Percentiles rank a stretch among this genome's conserved stretches.
These are phyloP conservation scores for Umimayanthus chanpuru DNA, from an alignment of 92 coral and sea anemone genomes.

Conservation along the genomic window DNA sequence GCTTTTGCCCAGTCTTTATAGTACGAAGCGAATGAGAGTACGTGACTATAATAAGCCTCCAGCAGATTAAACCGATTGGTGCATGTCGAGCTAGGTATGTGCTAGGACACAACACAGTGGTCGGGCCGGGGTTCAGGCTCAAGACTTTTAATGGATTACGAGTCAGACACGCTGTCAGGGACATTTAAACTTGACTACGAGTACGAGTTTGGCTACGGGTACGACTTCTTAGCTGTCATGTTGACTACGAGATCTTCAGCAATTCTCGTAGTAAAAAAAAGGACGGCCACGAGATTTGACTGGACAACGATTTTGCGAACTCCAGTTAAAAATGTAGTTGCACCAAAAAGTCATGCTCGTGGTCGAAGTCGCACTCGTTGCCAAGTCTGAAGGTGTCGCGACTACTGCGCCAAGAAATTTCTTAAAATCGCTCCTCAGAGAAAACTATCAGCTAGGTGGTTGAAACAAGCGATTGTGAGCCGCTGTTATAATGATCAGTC, in stretches of 20 bases:
- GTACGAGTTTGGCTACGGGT: too few relatives aligned
- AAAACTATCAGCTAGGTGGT: background rate
- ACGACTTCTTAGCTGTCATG: too few relatives aligned
- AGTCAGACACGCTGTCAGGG: background rate
- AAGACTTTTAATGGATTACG: background rate
- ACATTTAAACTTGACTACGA: too few relatives aligned
- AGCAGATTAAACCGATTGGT: background rate
- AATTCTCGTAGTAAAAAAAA: too few relatives aligned
- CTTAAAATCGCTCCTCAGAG: background rate
- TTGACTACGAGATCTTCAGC: too few relatives aligned
- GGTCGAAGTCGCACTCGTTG: too few relatives aligned
- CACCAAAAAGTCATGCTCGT: too few relatives aligned
- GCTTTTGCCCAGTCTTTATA: background rate
- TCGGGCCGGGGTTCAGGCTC: background rate
- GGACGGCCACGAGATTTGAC: too few relatives aligned
- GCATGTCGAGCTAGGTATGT: background rate
- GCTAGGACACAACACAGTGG: background rate
- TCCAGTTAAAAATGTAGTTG: too few relatives aligned
- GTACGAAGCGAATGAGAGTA: background rate
- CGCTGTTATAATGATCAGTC: background rate
- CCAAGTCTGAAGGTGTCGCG: background rate
- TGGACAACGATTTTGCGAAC: too few relatives aligned
- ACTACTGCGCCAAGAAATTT: background rate
- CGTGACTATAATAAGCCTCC: background rate
- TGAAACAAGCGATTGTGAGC: background rate